Evolutionary conservation across 2,888 invertebrate genomes (phyloP), one percentile per base, ranked within the genome.

Genomic region (Diarsia brunnea): DNA sequence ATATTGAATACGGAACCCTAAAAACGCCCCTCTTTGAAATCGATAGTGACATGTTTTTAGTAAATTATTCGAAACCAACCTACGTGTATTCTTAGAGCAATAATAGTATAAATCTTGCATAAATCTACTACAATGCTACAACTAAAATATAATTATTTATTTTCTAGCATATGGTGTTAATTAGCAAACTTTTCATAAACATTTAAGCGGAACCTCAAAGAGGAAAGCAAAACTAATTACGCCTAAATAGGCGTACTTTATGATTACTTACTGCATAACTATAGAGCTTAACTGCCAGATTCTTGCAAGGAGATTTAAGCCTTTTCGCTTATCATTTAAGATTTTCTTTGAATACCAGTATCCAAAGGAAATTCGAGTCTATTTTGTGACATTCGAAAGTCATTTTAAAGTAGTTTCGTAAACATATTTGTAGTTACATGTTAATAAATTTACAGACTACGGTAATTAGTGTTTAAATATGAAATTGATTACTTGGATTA

Each of bases 151-250:
- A 11, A 19, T 27, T 27, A 60, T 21, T 16, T 21, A 74, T 75
- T 76, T 53, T 14, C 38, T 4, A 21, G 4, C 53, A 69, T 47
- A 58, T 67, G 53, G n/a, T 67, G 55, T 71, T 58, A 83, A 66
- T 71, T 61, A 49, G 61, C 24, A 79, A 79, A 70, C 58, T 79
- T 83, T 66, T 64, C 63, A 64, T 64, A 64, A 24, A 71, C 70
- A 55, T 79, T 61, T 60, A 4, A 27, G 51, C 61, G 31, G 47
- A 61, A 83, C 47, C 19, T 79, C 65, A 45, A 67, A 79, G 49
- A 51, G 67, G 14, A 45, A 55, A 71, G 55, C 79, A 38, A 55
- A 71, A 83, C 66, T 55, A 79, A 78, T 83, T 70, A 79, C 83
- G 24, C 51, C 45, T 55, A 63, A 80, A 79, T 66, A 58, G n/a